Base-by-base conservation (phyloP, 2,888 invertebrate genomes). In the Cryptus armator region DNA sequence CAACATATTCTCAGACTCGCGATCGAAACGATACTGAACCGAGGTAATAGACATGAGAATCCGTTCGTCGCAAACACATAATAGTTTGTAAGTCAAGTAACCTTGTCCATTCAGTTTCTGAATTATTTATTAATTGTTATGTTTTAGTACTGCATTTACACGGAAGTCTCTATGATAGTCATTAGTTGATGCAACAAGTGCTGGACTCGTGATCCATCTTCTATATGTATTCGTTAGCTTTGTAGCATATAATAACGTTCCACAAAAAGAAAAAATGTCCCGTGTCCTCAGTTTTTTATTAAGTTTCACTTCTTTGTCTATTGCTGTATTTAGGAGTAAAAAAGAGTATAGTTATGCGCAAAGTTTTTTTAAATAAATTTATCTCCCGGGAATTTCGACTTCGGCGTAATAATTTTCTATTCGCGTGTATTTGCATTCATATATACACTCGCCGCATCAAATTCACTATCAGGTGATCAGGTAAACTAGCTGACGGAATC, bases 1-100 rank as follows among this genome's bases (percentile, higher is more conserved):
- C 24, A 62, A 62, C 59, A 62, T 62, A 62, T 62, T 32, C 32
- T 62, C 59, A 3, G 29, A 32, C 59, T 62, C 29, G 32, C 59
- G 32, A 14, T 32, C 32, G 14, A 14, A 24, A 6, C 59, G n/a
- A n/a, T 32, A 62, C 59, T 62, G 59, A 62, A 14, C n/a, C 59
- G 59, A 29, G 32, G 32, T 7, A 62, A 32, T n/a, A 32, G 59
- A 59, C 29, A 10, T 9, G 59, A 6, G 32, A 62, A 62, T 14
- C 59, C 59, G 14, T 56, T 56, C 59, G 32, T 29, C 10, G 32
- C 14, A 29, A 14, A 62, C n/a, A 32, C 29, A 14, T 29, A 19
- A 56, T n/a, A 12, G 29, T 29, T 14, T 62, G 32, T 12, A 32
- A 29, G 32, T 14, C 32, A 62, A 32, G 4, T 19, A 62, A 62